These are phyloP conservation scores for Cyaniris semiargus DNA, from an alignment of 2,888 invertebrate genomes.

Conservation along the genomic window DNA sequence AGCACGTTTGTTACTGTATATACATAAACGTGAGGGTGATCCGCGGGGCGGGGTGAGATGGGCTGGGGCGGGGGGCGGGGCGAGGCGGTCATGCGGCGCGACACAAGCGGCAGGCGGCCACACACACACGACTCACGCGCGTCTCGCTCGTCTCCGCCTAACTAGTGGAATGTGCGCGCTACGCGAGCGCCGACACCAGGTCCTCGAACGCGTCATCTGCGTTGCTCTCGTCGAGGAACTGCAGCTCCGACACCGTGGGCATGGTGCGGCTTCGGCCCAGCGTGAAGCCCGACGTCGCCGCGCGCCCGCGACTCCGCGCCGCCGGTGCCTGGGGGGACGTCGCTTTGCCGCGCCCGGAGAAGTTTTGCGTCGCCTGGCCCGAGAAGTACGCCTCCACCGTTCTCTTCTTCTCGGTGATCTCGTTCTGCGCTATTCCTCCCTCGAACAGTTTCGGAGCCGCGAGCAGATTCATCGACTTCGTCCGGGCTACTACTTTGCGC, in stretches of 20 bases:
- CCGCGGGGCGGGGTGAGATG: conserved; percentile 41
- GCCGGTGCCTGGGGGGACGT: conserved; percentile 43
- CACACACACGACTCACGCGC: conserved; percentile 80
- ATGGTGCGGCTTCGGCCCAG: conserved; percentile 88
- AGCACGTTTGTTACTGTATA: conserved; percentile 62
- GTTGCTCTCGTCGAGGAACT: conserved; percentile 87
- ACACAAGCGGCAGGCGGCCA: conserved; percentile 69
- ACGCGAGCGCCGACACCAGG: conserved; percentile 84
- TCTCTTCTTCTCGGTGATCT: conserved; percentile 84
- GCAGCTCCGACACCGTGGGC: conserved; percentile 85
- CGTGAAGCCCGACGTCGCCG: conserved; percentile 59
- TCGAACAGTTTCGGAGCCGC: conserved; percentile 90
- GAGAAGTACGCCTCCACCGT: conserved; percentile 88
- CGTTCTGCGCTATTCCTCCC: conserved; percentile 86
- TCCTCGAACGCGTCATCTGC: conserved; percentile 94
- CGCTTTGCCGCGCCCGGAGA: conserved; percentile 31
- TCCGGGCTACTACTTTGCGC: conserved; percentile 72
- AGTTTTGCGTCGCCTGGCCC: conserved; percentile 50
- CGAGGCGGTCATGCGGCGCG: conserved; percentile 57
- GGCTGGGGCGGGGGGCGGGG: conserved; percentile 44
- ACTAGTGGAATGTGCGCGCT: conserved; percentile 73
- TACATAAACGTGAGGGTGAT: conserved; percentile 58
- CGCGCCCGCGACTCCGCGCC: conserved; percentile 57
- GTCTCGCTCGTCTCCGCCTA: conserved; percentile 73
- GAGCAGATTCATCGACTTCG: conserved; percentile 88